Evolutionary conservation across 2,888 invertebrate genomes (phyloP).

Genomic region (Beris chalybata): DNA sequence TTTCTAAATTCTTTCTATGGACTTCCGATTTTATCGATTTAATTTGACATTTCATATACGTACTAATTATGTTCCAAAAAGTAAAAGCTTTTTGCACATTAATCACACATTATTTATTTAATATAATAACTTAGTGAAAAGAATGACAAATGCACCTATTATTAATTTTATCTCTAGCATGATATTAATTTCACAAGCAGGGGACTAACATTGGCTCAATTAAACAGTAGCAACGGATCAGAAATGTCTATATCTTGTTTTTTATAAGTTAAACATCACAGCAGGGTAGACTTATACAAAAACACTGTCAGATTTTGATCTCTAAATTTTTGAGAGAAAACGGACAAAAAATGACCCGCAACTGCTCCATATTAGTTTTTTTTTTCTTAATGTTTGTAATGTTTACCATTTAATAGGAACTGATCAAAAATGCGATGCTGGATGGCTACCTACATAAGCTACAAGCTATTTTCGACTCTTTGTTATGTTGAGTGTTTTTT

Average conservation of each 20-base stretch:
- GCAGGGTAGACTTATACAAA: constrained; percentile 2
- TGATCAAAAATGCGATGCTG: not conserved
- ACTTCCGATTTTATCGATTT: too few relatives aligned
- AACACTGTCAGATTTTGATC: not conserved
- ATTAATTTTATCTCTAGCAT: too few relatives aligned
- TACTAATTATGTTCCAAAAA: too few relatives aligned
- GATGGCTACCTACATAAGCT: not conserved
- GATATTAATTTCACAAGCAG: constrained; percentile 17
- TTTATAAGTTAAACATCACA: constrained; percentile 17
- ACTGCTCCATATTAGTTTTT: constrained; percentile 15
- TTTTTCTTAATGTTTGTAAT: not conserved
- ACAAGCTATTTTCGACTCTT: constrained; percentile 15
- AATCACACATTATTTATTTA: too few relatives aligned
- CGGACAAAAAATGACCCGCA: constrained; percentile 21
- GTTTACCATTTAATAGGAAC: not conserved
- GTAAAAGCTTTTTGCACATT: too few relatives aligned
- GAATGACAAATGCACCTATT: constrained; percentile 13
- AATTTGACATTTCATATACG: too few relatives aligned
- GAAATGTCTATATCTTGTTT: constrained; percentile 12
- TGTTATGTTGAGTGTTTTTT: constrained; percentile 7
- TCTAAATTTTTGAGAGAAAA: constrained; percentile 6
- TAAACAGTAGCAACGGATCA: constrained; percentile 21
- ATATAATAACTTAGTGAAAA: not conserved
- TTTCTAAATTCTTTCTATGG: too few relatives aligned
- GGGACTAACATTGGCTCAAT: constrained; percentile 3